Evolutionary conservation across 2,113 vertebrate genomes (phyloP).

Genomic region (Lethenteron reissneri): DNA sequence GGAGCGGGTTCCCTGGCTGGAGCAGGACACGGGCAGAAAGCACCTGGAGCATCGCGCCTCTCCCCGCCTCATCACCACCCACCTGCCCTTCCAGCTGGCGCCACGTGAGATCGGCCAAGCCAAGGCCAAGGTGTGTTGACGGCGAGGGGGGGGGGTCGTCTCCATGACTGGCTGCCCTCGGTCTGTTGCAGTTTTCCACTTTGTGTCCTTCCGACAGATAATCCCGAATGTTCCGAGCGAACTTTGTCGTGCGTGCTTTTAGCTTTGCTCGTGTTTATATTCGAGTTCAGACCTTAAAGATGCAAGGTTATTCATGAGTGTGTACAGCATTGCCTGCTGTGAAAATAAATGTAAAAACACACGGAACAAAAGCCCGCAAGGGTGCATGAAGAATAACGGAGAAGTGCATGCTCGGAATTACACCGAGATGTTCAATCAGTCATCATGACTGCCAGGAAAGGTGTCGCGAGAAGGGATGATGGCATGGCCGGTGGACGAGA

Average conservation of each 20-base stretch:
- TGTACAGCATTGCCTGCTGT: neutral
- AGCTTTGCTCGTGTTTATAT: constrained; percentile 25
- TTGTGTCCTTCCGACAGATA: constrained; percentile 22
- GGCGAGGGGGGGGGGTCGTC: neutral
- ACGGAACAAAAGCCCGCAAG: too few relatives aligned
- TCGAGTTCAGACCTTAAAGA: constrained; percentile 15
- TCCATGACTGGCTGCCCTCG: neutral
- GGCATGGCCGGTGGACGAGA: accelerated
- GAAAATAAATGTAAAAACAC: too few relatives aligned
- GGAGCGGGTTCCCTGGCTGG: neutral
- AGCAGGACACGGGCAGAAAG: neutral
- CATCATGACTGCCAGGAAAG: neutral
- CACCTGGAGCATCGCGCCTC: constrained; percentile 5
- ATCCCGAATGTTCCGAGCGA: constrained; percentile 46
- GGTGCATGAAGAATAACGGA: too few relatives aligned
- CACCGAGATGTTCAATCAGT: too few relatives aligned
- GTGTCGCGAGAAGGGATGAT: neutral
- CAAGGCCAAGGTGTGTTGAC: too few relatives aligned
- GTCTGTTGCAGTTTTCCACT: neutral
- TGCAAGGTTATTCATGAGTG: neutral
- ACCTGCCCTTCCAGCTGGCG: constrained; percentile 23
- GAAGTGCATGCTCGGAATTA: too few relatives aligned
- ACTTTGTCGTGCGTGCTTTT: constrained; percentile 43
- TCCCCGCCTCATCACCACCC: constrained; percentile 33
- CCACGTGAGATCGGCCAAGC: neutral